Evolutionary conservation across 2,113 vertebrate species (phyloP).

Genomic region (Hippocampus abdominalis): DNA sequence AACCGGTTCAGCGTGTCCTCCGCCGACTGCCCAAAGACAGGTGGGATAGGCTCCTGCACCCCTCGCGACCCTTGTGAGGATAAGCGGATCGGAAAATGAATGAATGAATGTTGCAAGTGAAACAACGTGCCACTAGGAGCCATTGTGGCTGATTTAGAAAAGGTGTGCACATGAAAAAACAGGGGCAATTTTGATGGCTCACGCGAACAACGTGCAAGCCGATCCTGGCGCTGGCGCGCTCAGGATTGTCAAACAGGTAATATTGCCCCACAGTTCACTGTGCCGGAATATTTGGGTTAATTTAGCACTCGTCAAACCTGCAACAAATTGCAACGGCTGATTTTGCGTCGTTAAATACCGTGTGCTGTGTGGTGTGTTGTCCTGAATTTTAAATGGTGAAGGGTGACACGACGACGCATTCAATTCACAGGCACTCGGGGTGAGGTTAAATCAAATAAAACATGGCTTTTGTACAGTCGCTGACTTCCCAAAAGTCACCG

Average conservation of each 20-base stretch:
- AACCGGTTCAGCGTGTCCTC: too few species aligned
- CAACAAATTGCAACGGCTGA: neutral
- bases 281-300: neutral
- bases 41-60: too few species aligned
- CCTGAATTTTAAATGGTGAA: neutral
- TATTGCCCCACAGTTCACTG: neutral
- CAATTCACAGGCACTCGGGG: too few species aligned
- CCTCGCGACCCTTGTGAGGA: too few species aligned
- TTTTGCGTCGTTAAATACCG: neutral
- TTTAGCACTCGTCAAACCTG: neutral
- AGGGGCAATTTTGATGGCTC: neutral
- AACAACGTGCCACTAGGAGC: slow-evolving; percentile 17
- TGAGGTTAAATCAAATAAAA: neutral
- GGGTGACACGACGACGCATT: too few species aligned
- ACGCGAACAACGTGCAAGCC: neutral
- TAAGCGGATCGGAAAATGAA: too few species aligned
- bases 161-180: neutral
- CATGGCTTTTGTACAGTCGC: neutral
- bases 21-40: too few species aligned
- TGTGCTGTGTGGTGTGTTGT: too few species aligned
- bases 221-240: neutral
- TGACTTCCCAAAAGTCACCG: neutral
- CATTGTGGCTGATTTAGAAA: neutral
- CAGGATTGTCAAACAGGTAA: neutral
- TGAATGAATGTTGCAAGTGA: slow-evolving; percentile 18